Percentiles rank a stretch among this genome's conserved stretches.
Evolutionary conservation across 2,888 invertebrate genomes (phyloP).

Genomic region (Campoplex nolae): DNA sequence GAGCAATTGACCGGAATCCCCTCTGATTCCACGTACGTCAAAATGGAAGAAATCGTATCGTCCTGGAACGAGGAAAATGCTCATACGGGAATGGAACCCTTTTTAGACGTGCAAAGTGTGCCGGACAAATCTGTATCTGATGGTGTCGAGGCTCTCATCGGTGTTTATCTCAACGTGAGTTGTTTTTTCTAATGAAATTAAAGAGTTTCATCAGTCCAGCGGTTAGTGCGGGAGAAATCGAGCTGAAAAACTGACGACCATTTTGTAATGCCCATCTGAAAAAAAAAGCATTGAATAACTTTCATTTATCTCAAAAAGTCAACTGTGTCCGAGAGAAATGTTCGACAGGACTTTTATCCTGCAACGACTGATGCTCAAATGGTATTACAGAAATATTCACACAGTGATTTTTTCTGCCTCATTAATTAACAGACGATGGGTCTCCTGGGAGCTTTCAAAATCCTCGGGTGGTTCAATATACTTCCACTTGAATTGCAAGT

Average conservation of each 20-base stretch:
- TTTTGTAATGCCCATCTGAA: too few relatives aligned
- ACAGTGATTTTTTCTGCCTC: background rate
- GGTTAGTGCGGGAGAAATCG: too few relatives aligned
- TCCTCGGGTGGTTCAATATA: slow-evolving; percentile 89
- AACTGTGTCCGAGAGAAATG: too few relatives aligned
- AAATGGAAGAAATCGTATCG: slow-evolving; percentile 78
- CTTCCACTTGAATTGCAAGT: slow-evolving; percentile 85
- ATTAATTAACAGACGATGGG: slow-evolving; percentile 85
- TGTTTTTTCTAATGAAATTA: slow-evolving; percentile 48
- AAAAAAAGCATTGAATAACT: too few relatives aligned
- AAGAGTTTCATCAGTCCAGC: background rate
- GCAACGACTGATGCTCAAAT: background rate
- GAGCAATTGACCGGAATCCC: slow-evolving; percentile 85
- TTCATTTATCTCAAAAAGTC: too few relatives aligned
- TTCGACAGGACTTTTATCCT: too few relatives aligned
- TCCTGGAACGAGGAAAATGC: slow-evolving; percentile 80
- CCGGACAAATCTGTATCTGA: slow-evolving; percentile 91
- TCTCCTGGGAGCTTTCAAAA: slow-evolving; percentile 85
- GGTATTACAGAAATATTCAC: background rate
- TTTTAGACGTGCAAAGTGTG: slow-evolving; percentile 85
- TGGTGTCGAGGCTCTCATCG: slow-evolving; percentile 94
- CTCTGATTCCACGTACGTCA: slow-evolving; percentile 76
- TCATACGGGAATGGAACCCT: slow-evolving; percentile 85
- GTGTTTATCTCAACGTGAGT: slow-evolving; percentile 88
- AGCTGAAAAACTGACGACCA: too few relatives aligned